Percentiles rank a stretch among this genome's conserved stretches.
These are phyloP conservation scores for Nerophis lumbriciformis DNA, from an alignment of 2,113 vertebrate species.

Conservation along the genomic window DNA sequence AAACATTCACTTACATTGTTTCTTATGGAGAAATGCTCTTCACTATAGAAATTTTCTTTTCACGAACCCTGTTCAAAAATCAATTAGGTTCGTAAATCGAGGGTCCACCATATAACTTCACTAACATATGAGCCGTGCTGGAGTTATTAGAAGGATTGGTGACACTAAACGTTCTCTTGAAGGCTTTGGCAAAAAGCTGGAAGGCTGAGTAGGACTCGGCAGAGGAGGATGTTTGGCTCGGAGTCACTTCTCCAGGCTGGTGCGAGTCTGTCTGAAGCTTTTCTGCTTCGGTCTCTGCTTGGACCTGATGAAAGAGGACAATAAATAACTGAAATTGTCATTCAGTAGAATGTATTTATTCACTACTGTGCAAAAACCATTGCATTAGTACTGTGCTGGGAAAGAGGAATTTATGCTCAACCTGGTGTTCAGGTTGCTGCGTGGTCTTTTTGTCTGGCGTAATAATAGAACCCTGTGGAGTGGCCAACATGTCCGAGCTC, in stretches of 20 bases:
- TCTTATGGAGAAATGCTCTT: too few relatives aligned
- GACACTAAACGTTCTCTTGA: constrained; percentile 61
- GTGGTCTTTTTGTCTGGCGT: not conserved
- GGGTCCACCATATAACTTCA: not conserved
- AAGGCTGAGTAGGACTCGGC: constrained; percentile 48
- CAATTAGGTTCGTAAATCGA: too few relatives aligned
- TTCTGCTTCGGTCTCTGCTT: constrained; percentile 31
- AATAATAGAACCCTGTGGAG: constrained; percentile 22
- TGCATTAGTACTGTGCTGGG: not conserved
- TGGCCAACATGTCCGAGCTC: constrained; percentile 50
- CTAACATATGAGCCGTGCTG: constrained; percentile 43
- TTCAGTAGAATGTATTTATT: constrained; percentile 27
- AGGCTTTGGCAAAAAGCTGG: constrained; percentile 55
- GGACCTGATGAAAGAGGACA: constrained; percentile 49
- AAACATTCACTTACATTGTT: too few relatives aligned
- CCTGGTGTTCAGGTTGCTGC: constrained; percentile 21
- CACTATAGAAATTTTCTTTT: too few relatives aligned
- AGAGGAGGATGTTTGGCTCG: constrained; percentile 23
- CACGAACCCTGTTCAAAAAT: too few relatives aligned
- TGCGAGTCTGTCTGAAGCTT: constrained; percentile 23
- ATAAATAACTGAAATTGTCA: constrained; percentile 8
- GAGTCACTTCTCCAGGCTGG: constrained; percentile 23
- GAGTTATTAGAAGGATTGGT: constrained; percentile 32
- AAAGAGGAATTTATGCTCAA: constrained; percentile 10
- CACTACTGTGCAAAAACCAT: constrained; percentile 17